These are phyloP conservation scores for Scaptodrosophila lebanonensis DNA, from an alignment of 1,140 invertebrate genomes.

Conservation along the genomic window DNA sequence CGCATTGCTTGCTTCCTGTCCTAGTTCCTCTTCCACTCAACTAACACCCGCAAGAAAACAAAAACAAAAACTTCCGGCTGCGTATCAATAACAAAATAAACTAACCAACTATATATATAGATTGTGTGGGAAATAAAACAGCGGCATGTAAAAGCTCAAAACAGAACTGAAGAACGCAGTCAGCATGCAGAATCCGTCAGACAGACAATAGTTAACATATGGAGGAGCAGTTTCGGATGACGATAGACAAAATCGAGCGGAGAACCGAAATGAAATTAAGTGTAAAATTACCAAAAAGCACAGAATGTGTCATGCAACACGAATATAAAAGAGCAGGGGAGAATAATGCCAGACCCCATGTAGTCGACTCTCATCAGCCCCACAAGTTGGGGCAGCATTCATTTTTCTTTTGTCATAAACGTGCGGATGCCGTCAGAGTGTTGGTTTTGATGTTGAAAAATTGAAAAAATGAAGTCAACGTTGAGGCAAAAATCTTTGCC, in stretches of 20 bases:
- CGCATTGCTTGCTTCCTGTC: too few relatives aligned
- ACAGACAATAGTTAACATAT: too few relatives aligned
- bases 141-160: background rate
- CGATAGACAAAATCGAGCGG: conserved; percentile 1
- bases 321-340: conserved; percentile 6
- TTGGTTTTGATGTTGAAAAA: conserved; percentile 65
- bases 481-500: conserved; percentile 35
- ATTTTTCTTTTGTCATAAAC: conserved; percentile 65
- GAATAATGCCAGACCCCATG: conserved; percentile 19
- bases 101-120: conserved; percentile 32
- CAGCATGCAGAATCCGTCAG: too few relatives aligned
- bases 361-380: conserved; percentile 8
- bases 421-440: background rate
- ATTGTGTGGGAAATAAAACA: conserved; percentile 1
- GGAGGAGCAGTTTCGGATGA: too few relatives aligned
- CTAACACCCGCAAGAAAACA: too few relatives aligned
- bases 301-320: conserved; percentile 22
- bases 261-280: conserved; percentile 59
- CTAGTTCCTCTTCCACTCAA: too few relatives aligned
- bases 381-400: conserved; percentile 60
- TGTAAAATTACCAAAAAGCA: conserved; percentile 60
- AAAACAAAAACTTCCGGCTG: conserved; percentile 45
- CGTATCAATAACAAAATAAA: conserved; percentile 59
- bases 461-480: conserved; percentile 69
- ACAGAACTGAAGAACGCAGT: conserved; percentile 28